Percentiles rank a stretch among this genome's conserved stretches.
Evolutionary conservation across 2,888 invertebrate species (phyloP).

Genomic region (Nesidiocoris tenuis): DNA sequence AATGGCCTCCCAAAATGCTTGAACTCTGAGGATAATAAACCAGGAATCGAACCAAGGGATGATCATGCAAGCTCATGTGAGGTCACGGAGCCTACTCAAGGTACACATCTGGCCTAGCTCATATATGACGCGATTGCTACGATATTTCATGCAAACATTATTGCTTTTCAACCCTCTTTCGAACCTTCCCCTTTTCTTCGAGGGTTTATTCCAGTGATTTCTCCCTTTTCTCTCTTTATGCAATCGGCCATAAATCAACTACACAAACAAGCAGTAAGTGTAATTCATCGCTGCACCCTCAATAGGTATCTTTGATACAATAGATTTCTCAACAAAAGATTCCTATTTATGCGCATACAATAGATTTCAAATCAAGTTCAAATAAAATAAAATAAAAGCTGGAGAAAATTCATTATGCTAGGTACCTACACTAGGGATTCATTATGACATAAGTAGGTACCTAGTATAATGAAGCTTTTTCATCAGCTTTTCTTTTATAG

Average conservation of each 20-base stretch:
- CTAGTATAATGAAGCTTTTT: too few relatives aligned
- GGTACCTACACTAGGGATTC: too few relatives aligned
- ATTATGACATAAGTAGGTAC: too few relatives aligned
- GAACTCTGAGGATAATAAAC: too few relatives aligned
- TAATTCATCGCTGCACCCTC: background rate
- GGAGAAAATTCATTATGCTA: too few relatives aligned
- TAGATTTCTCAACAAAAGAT: too few relatives aligned
- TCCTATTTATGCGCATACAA: too few relatives aligned
- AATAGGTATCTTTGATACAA: too few relatives aligned
- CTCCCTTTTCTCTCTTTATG: conserved; percentile 22
- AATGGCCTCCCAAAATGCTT: too few relatives aligned
- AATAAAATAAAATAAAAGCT: too few relatives aligned
- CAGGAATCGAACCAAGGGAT: background rate
- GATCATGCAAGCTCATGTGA: conserved; percentile 31
- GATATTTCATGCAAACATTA: conserved; percentile 40
- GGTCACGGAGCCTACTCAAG: conserved; percentile 24
- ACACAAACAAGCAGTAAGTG: background rate
- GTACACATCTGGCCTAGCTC: conserved; percentile 32
- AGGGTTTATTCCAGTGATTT: conserved; percentile 24
- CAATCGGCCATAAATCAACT: conserved; percentile 28
- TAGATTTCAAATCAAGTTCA: too few relatives aligned
- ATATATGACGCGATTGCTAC: conserved; percentile 34
- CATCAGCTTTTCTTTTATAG: too few relatives aligned
- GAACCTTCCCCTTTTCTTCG: conserved; percentile 20
- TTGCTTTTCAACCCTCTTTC: conserved; percentile 36